Evolutionary conservation across 2,797 vertebrate genomes (phyloP).

Genomic region (Liasis olivaceus): DNA sequence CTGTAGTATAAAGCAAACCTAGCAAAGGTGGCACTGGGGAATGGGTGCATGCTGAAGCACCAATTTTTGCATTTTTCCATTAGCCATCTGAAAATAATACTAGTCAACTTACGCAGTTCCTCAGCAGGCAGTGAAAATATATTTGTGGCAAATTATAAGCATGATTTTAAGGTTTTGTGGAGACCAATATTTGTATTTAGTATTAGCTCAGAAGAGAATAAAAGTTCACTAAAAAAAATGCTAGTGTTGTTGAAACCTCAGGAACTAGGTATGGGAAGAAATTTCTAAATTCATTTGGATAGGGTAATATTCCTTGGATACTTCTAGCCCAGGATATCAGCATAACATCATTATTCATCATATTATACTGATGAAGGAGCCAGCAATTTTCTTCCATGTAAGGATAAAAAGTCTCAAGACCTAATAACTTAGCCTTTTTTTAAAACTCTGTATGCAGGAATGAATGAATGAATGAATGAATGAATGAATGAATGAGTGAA

Average conservation of each 20-base stretch:
- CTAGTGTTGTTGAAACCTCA: not conserved
- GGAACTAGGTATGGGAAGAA: not conserved
- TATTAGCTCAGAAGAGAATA: not conserved
- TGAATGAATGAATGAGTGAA: not conserved
- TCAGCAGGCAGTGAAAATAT: not conserved
- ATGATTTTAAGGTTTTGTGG: not conserved
- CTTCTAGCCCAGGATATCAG: not conserved
- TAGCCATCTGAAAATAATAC: not conserved
- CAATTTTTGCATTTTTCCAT: not conserved
- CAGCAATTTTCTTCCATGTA: not conserved
- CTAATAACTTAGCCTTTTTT: not conserved
- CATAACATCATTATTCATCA: not conserved
- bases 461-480: not conserved
- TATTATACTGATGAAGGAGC: not conserved
- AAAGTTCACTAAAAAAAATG: not conserved
- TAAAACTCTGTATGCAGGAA: not conserved
- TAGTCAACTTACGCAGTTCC: not conserved
- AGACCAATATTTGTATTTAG: not conserved
- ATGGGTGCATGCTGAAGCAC: not conserved
- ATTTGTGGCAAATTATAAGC: not conserved
- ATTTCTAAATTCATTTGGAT: not conserved
- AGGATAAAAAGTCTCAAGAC: not conserved
- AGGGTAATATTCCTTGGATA: not conserved
- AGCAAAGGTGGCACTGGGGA: not conserved
- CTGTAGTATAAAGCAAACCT: not conserved